These are phyloP conservation scores for Melanerpes aurifrons DNA, from an alignment of 2,113 vertebrate genomes.

Conservation along the genomic window DNA sequence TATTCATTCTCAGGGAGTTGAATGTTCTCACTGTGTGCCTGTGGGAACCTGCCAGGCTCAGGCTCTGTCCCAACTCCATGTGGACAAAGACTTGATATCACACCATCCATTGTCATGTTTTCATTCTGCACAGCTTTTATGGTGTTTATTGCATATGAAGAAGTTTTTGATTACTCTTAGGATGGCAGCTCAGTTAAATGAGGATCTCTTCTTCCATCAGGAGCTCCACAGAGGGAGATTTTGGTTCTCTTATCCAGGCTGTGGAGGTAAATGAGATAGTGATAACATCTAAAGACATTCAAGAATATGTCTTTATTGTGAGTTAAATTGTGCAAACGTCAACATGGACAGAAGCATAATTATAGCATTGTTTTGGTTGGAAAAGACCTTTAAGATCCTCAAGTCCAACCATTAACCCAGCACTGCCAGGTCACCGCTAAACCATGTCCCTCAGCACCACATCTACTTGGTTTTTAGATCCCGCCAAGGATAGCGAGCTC, in stretches of 20 bases:
- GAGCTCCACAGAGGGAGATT: neutral
- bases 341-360: neutral
- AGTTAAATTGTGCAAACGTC: neutral
- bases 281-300: neutral
- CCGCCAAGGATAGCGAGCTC: too few species aligned
- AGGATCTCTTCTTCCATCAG: neutral
- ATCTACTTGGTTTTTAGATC: too few species aligned
- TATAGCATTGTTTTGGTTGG: too few species aligned
- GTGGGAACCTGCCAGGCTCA: neutral
- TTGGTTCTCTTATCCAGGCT: neutral
- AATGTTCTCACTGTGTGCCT: conserved; percentile 27
- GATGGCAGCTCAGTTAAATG: neutral
- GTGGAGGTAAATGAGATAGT: neutral
- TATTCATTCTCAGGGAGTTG: conserved; percentile 59
- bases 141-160: neutral
- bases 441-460: too few species aligned
- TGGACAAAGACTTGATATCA: neutral
- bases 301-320: neutral
- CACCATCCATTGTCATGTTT: neutral
- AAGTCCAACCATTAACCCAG: too few species aligned
- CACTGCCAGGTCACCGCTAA: too few species aligned
- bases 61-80: neutral
- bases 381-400: too few species aligned
- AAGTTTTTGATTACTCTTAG: neutral
- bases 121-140: neutral